Evolutionary conservation across 2,888 invertebrate genomes (phyloP).

Genomic region (Conistra vaccinii): DNA sequence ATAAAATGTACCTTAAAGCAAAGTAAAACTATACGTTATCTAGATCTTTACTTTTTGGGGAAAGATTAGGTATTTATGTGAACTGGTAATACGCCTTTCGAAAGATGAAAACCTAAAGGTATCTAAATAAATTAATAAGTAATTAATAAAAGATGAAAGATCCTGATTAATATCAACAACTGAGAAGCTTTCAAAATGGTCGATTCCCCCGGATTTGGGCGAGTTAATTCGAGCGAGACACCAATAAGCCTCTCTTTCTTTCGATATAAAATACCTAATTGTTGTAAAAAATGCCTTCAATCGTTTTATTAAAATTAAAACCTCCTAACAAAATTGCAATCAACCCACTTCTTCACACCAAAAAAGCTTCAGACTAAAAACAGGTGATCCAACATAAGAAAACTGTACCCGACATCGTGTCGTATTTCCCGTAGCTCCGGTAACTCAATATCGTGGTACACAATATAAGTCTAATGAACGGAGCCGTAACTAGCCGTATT

Average conservation of each 20-base stretch:
- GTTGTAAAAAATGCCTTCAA: neutral
- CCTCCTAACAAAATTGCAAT: neutral
- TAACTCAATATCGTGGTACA: slow-evolving; percentile 62
- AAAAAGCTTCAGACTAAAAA: slow-evolving; percentile 1
- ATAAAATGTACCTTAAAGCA: neutral
- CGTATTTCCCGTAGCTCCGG: slow-evolving; percentile 45
- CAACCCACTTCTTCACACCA: neutral
- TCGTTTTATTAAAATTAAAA: neutral
- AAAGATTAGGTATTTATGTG: neutral
- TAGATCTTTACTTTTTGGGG: neutral
- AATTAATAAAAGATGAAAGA: neutral
- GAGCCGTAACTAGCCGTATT: slow-evolving; percentile 64
- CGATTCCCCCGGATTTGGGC: too few species aligned
- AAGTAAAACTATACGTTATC: neutral
- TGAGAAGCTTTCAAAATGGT: neutral
- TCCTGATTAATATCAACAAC: neutral
- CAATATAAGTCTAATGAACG: slow-evolving; percentile 66
- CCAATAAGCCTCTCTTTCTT: too few species aligned
- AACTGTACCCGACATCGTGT: slow-evolving; percentile 37
- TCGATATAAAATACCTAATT: neutral
- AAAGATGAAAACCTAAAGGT: neutral
- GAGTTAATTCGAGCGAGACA: too few species aligned
- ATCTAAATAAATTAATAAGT: neutral
- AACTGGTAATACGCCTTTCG: neutral
- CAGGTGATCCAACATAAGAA: slow-evolving; percentile 33